These are phyloP conservation scores for Apostichopus leukothele DNA, from an alignment of 53 echinoderm and acorn worm genomes.

Conservation along the genomic window DNA sequence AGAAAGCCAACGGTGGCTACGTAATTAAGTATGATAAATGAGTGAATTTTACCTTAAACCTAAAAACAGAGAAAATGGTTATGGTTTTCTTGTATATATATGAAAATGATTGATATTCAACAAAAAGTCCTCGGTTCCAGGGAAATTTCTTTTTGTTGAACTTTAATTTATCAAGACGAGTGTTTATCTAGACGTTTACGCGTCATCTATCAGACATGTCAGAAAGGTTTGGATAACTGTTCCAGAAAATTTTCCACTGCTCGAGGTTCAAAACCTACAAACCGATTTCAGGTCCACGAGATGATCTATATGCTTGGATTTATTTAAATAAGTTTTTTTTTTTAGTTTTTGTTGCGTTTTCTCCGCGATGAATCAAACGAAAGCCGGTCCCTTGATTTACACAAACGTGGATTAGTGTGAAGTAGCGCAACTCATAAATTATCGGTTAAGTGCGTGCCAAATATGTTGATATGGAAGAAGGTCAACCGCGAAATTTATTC, in stretches of 20 bases:
- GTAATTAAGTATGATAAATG: background rate
- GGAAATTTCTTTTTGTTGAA: constrained; percentile 1
- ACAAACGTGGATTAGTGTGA: background rate
- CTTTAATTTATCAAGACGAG: constrained; percentile 15
- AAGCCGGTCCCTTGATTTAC: background rate
- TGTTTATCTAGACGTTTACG: constrained; percentile 29
- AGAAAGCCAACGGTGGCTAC: background rate
- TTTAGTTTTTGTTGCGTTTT: background rate
- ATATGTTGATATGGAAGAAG: background rate
- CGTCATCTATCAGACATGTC: constrained; percentile 31
- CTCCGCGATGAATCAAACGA: constrained; percentile 1
- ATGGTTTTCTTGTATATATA: background rate
- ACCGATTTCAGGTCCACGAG: background rate
- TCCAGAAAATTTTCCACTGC: background rate
- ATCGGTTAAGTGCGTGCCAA: background rate
- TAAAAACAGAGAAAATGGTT: background rate
- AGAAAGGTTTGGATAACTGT: constrained; percentile 18
- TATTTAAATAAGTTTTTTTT: constrained; percentile 1
- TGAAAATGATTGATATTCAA: constrained; percentile 39
- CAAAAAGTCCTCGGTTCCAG: background rate
- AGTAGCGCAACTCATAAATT: constrained; percentile 5
- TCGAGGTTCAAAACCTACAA: background rate
- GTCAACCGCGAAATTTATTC: background rate
- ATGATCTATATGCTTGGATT: background rate
- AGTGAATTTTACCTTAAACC: background rate